These are phyloP conservation scores for Notolepis coatsorum DNA, from an alignment of 2,797 vertebrate species.

Conservation along the genomic window DNA sequence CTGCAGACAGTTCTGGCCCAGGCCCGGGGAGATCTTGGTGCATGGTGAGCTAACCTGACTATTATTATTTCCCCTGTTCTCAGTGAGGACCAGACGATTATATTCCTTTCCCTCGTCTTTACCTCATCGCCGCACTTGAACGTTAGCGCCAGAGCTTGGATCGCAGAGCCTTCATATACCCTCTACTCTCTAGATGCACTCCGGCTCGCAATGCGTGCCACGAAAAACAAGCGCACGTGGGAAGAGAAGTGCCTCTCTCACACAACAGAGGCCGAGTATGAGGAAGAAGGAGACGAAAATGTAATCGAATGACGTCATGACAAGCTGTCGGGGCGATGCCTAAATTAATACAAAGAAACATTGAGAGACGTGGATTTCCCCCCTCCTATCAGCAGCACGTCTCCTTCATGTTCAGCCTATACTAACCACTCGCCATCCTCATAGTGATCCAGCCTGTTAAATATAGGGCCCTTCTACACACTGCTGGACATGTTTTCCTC, in stretches of 20 bases:
- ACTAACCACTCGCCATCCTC: conserved; percentile 19
- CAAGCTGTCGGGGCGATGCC: conserved; percentile 11
- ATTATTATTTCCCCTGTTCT: too few species aligned
- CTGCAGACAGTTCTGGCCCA: too few species aligned
- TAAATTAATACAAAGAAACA: conserved; percentile 12
- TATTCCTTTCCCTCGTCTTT: too few species aligned
- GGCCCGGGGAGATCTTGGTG: too few species aligned
- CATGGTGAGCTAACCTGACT: too few species aligned
- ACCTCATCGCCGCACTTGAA: too few species aligned
- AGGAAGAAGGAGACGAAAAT: not conserved
- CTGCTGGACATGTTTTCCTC: conserved; percentile 50
- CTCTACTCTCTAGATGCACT: too few species aligned
- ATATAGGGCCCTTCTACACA: conserved; percentile 7
- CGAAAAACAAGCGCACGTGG: conserved; percentile 24
- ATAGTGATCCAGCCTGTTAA: conserved; percentile 25
- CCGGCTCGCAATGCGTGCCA: too few species aligned
- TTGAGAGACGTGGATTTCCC: conserved; percentile 10
- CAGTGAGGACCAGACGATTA: too few species aligned
- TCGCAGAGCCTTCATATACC: too few species aligned
- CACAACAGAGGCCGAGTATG: not conserved
- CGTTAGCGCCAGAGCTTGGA: too few species aligned
- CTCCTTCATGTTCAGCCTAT: conserved; percentile 23
- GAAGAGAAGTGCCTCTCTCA: conserved; percentile 3
- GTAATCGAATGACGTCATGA: conserved; percentile 25
- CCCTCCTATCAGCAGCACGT: conserved; percentile 21